Percentiles rank a stretch among this genome's conserved stretches.
These are phyloP conservation scores for Bubo blakistoni DNA, from an alignment of 2,113 vertebrate genomes.

Conservation along the genomic window DNA sequence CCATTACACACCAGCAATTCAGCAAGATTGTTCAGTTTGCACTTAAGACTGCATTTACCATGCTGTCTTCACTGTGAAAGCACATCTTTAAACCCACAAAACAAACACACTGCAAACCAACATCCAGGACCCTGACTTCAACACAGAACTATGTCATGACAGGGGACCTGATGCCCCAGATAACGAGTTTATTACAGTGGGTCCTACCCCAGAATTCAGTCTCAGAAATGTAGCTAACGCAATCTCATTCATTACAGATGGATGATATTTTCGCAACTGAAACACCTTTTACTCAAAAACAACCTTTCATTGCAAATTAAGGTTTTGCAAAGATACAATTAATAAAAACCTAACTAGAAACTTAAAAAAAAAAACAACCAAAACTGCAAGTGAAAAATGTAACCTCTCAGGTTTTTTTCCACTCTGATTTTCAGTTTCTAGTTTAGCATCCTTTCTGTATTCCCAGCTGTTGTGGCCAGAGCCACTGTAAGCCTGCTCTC, in stretches of 20 bases:
- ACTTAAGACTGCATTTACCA: neutral
- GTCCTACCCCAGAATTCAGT: neutral
- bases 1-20: constrained; percentile 15
- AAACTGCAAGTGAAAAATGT: neutral
- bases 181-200: neutral
- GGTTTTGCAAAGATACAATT: neutral
- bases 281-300: neutral
- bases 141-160: neutral
- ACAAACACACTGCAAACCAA: neutral
- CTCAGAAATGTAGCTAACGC: neutral
- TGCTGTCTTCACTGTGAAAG: neutral
- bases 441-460: neutral
- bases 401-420: neutral
- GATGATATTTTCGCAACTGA: neutral
- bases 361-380: neutral
- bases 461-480: neutral
- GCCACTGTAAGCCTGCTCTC: neutral
- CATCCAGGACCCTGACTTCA: neutral
- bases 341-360: neutral
- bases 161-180: neutral
- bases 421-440: neutral
- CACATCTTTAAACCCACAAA: neutral
- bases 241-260: neutral
- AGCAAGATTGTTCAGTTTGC: neutral
- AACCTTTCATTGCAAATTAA: neutral